phyloP scores from a whole-genome alignment of 2,888 invertebrate species.

The Drosophila anomalata region DNA sequence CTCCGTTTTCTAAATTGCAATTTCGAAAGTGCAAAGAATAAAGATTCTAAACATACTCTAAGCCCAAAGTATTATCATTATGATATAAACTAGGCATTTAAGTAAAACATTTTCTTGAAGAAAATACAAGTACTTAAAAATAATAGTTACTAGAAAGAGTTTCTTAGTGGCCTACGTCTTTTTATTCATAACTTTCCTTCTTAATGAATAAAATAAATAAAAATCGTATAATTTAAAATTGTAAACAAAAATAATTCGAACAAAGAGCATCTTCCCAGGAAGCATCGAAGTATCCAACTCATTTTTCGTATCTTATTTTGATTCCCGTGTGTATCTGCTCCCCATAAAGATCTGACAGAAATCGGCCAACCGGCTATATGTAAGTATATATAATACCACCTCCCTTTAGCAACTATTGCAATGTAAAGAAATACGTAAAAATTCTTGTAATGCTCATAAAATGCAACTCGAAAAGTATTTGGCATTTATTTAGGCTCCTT shows the following conservation, averaged over 20 bases:
- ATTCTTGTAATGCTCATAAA: slow-evolving; percentile 45
- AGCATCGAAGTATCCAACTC: slow-evolving; percentile 1
- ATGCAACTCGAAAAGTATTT: slow-evolving; percentile 31
- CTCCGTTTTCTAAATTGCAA: slow-evolving; percentile 66
- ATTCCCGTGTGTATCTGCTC: slow-evolving; percentile 27
- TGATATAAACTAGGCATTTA: background rate
- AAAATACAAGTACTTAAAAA: background rate
- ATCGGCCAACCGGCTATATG: slow-evolving; percentile 36
- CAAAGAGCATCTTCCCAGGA: slow-evolving; percentile 14
- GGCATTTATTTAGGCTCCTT: slow-evolving; percentile 37
- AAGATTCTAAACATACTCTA: slow-evolving; percentile 16
- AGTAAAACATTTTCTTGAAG: background rate
- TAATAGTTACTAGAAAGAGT: too few species aligned
- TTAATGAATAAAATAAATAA: background rate
- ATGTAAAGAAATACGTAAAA: slow-evolving; percentile 23
- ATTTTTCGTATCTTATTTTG: background rate
- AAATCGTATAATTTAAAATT: background rate
- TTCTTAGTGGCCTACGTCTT: too few species aligned
- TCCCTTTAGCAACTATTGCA: slow-evolving; percentile 33
- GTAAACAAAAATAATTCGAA: background rate
- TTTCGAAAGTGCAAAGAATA: slow-evolving; percentile 58
- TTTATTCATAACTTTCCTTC: background rate
- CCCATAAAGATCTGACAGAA: slow-evolving; percentile 36
- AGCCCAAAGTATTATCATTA: background rate
- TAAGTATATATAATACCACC: slow-evolving; percentile 8